Evolutionary conservation across 1,140 invertebrate species (phyloP), one percentile per base, ranked within the genome.

Genomic region (Chymomyza costata): DNA sequence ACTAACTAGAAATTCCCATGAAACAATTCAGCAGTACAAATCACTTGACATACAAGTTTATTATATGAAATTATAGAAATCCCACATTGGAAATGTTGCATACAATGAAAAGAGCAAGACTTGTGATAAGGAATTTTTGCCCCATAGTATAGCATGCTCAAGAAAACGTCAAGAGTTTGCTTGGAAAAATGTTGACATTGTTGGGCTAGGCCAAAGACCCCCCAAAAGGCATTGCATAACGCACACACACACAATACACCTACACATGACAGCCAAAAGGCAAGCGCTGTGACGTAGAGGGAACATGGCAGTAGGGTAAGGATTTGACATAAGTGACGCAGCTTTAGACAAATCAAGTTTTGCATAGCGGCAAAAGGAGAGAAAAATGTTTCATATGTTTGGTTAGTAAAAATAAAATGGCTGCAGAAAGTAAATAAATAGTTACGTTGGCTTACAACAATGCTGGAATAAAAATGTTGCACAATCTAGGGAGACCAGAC

Each of bases 101-200:
- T n/a, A n/a, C n/a, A n/a, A n/a, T n/a, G n/a, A n/a, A n/a, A n/a
- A n/a, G n/a, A n/a, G n/a, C n/a, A n/a, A n/a, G n/a, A n/a, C n/a
- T n/a, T n/a, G n/a, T n/a, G n/a, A n/a, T n/a, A n/a, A n/a, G n/a
- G n/a, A n/a, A n/a, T n/a, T n/a, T n/a, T n/a, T n/a, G n/a, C n/a
- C n/a, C n/a, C n/a, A n/a, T n/a, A n/a, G n/a, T n/a, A n/a, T n/a
- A n/a, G n/a, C n/a, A n/a, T 45, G 38, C 61, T 49, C 38, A 57
- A 52, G 38, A 56, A 78, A 76, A 80, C 60, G 63, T 60, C 66
- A 60, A 41, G 62, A 34, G 56, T 18, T 37, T 41, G 39, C 25
- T 37, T 5, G n/a, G 13, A 34, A 52, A 57, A 65, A 60, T 54
- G 69, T 65, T 68, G 65, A 65, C 70, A 74, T 74, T 68, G 69